phyloP scores from a whole-genome alignment of 2,113 vertebrate genomes.

The Hemichromis elongatus region DNA sequence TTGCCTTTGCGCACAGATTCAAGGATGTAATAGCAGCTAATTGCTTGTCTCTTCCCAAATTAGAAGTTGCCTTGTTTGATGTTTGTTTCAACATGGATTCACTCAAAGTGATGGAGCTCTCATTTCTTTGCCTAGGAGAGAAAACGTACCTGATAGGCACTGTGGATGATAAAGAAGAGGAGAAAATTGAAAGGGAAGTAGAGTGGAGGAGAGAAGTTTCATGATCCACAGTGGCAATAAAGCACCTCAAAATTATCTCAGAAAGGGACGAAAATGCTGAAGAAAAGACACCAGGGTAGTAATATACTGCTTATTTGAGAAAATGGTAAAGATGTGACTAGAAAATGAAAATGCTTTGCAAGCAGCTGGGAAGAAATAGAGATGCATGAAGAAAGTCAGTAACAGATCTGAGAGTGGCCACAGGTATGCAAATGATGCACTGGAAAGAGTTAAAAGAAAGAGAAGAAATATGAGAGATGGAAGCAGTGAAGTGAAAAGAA shows the following conservation, averaged over 20 bases:
- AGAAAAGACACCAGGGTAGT: background rate
- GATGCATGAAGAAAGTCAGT: background rate
- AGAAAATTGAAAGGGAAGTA: background rate
- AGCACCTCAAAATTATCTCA: background rate
- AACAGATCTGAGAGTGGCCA: background rate
- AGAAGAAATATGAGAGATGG: background rate
- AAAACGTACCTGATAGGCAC: background rate
- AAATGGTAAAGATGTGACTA: background rate
- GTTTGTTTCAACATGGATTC: constrained; percentile 36
- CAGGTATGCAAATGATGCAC: background rate
- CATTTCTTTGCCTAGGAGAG: background rate
- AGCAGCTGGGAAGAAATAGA: background rate
- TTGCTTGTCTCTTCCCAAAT: constrained; percentile 65
- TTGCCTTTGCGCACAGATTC: constrained; percentile 36
- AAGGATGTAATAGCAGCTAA: constrained; percentile 61
- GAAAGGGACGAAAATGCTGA: background rate
- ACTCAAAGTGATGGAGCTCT: constrained; percentile 15
- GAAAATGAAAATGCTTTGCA: background rate
- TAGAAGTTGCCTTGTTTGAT: constrained; percentile 48
- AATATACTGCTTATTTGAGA: background rate
- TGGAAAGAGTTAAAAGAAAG: background rate
- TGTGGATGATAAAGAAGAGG: constrained; percentile 1
- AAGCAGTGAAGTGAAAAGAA: background rate
- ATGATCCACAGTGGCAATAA: constrained; percentile 1
- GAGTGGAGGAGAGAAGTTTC: background rate